Evolutionary conservation across 2,888 invertebrate species (phyloP).

Genomic region (Hemithea aestivaria): DNA sequence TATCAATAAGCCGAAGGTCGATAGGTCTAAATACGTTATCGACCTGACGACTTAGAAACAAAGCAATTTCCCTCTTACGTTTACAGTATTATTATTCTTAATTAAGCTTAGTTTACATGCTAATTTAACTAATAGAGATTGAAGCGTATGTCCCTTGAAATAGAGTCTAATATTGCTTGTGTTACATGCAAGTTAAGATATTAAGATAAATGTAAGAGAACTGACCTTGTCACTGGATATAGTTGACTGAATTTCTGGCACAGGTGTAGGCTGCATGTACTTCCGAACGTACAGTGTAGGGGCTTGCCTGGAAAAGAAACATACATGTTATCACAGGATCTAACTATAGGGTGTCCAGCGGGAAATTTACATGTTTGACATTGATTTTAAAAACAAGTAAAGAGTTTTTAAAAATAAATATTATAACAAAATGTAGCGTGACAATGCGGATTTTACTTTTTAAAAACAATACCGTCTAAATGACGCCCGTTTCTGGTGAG

Average conservation of each 20-base stretch:
- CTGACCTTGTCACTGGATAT: constrained; percentile 85
- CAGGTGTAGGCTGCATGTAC: constrained; percentile 90
- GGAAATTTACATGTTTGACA: too few species aligned
- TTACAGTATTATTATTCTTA: constrained; percentile 5
- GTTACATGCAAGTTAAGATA: background rate
- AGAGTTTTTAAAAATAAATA: too few species aligned
- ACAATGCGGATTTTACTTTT: too few species aligned
- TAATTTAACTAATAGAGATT: background rate
- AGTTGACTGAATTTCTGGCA: constrained; percentile 91
- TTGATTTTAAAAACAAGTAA: too few species aligned
- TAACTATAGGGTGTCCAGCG: too few species aligned
- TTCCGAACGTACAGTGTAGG: constrained; percentile 81
- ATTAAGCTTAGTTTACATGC: constrained; percentile 10
- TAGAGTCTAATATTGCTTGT: constrained; percentile 1
- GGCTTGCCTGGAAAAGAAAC: constrained; percentile 74
- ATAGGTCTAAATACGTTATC: constrained; percentile 16
- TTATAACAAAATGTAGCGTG: too few species aligned
- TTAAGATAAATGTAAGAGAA: constrained; percentile 21
- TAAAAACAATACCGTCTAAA: too few species aligned
- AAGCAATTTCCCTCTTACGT: constrained; percentile 7
- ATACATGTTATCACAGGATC: background rate
- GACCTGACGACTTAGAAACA: constrained; percentile 4
- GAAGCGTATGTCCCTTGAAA: background rate
- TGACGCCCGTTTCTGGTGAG: too few species aligned
- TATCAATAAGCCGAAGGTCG: background rate